Evolutionary conservation across 2,888 invertebrate species (phyloP), one percentile per base, ranked within the genome.

Genomic region (Smittia sp.): DNA sequence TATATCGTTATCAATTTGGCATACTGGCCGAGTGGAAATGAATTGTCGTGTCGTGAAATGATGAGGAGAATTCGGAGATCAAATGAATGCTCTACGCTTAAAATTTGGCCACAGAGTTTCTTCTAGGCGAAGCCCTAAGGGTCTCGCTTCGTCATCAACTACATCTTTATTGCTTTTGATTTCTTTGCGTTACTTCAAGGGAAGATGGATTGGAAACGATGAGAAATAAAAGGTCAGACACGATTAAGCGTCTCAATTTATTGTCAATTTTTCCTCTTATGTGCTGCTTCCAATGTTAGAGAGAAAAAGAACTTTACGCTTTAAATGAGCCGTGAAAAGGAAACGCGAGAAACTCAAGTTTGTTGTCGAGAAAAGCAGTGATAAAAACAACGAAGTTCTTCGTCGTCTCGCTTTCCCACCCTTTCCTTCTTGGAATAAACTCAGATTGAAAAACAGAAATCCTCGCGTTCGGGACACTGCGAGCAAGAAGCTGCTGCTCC

Each of bases 161-260:
- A 46, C 11, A 18, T 58, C n/a, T 58, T 58, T 58, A 58, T 58
- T 58, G 58, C 58, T 58, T 58, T 58, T 58, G 58, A 58, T 58
- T 58, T 58, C 22, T 58, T 58, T 58, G 22, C 46, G 58, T 58
- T 58, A 58, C 13, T 58, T 58, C 58, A 58, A 58, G 58, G 58
- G 58, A 58, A 58, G 58, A 58, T 58, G 9, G 58, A 58, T 22
- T 46, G 46, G 22, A 58, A 58, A 25, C n/a, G 25, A 25, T n/a
- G 25, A 63, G 22, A 63, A 63, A 63, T 4, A 15, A 63, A 25
- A 63, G 25, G 63, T 27, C n/a, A n/a, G 20, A 63, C 63, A 63
- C 63, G 22, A 20, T 27, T 63, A 20, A 63, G 20, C 20, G 63
- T 63, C 63, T 63, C 63, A 63, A 63, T 63, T 63, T 63, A 63